Evolutionary conservation across 2,797 vertebrate genomes (phyloP).

Genomic region (Chanos chanos): DNA sequence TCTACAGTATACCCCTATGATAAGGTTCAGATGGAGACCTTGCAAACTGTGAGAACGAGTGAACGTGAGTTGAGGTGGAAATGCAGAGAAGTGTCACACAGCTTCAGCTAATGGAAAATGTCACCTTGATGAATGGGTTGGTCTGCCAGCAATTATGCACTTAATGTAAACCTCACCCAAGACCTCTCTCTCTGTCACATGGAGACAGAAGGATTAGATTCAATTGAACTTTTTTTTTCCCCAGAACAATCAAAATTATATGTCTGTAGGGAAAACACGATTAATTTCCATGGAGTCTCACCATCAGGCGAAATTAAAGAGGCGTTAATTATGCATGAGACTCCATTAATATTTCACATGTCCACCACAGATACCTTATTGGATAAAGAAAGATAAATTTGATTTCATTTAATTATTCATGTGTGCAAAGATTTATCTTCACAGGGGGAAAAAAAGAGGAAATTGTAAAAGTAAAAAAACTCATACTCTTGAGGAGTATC

Average conservation of each 20-base stretch:
- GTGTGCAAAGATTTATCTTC: constrained; percentile 60
- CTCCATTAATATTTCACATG: constrained; percentile 64
- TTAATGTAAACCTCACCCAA: constrained; percentile 53
- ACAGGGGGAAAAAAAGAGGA: too few species aligned
- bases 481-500: too few species aligned
- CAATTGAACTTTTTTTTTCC: constrained; percentile 64
- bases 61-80: constrained; percentile 1
- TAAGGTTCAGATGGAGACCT: background rate
- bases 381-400: constrained; percentile 71
- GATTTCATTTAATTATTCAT: constrained; percentile 70
- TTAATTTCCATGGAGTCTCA: constrained; percentile 61
- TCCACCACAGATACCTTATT: constrained; percentile 63
- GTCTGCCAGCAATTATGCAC: constrained; percentile 54
- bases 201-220: constrained; percentile 61
- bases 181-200: constrained; percentile 52
- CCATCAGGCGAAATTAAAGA: constrained; percentile 67
- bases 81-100: constrained; percentile 16
- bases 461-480: too few species aligned
- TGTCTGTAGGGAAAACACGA: constrained; percentile 66
- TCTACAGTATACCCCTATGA: too few species aligned
- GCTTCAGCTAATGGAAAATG: constrained; percentile 45
- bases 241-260: constrained; percentile 61
- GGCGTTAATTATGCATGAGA: constrained; percentile 68
- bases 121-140: constrained; percentile 56
- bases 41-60: background rate